These are phyloP conservation scores for Megamerina dolium DNA, from an alignment of 2,888 invertebrate species.

Conservation along the genomic window DNA sequence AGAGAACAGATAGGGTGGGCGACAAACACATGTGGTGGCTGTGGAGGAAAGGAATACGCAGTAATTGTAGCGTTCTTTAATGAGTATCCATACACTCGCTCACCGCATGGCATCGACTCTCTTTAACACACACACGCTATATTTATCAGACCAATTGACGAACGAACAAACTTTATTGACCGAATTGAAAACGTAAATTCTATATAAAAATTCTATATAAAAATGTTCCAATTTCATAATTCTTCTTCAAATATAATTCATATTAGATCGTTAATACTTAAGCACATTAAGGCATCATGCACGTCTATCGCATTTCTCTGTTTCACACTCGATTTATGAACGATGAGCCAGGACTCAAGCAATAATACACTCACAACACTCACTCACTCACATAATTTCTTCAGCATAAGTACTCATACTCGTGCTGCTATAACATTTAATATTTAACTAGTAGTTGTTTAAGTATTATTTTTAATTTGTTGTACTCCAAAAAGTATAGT, in stretches of 20 bases:
- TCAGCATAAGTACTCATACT: too few species aligned
- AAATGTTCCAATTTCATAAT: constrained; percentile 7
- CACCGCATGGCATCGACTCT: not conserved
- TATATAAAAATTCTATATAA: not conserved
- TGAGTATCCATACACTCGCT: constrained; percentile 2
- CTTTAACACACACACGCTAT: not conserved
- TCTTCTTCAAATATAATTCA: not conserved
- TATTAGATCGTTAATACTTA: not conserved
- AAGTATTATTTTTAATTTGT: too few species aligned
- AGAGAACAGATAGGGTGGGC: constrained; percentile 12
- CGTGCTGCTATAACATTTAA: too few species aligned
- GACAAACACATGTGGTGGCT: constrained; percentile 21
- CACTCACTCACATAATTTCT: not conserved
- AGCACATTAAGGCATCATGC: constrained; percentile 27
- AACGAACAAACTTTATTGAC: not conserved
- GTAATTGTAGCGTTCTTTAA: constrained; percentile 32
- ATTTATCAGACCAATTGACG: not conserved
- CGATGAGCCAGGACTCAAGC: too few species aligned
- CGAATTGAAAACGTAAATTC: not conserved
- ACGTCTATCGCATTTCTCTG: constrained; percentile 41
- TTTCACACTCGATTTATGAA: too few species aligned
- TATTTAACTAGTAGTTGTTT: too few species aligned
- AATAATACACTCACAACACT: constrained; percentile 5
- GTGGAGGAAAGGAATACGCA: constrained; percentile 28
- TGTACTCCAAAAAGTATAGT: too few species aligned